A percentile compares a stretch with the other conserved stretches of the same genome.
phyloP scores from a whole-genome alignment of 2,888 invertebrate species.

The Orthonevra nobilis region DNA sequence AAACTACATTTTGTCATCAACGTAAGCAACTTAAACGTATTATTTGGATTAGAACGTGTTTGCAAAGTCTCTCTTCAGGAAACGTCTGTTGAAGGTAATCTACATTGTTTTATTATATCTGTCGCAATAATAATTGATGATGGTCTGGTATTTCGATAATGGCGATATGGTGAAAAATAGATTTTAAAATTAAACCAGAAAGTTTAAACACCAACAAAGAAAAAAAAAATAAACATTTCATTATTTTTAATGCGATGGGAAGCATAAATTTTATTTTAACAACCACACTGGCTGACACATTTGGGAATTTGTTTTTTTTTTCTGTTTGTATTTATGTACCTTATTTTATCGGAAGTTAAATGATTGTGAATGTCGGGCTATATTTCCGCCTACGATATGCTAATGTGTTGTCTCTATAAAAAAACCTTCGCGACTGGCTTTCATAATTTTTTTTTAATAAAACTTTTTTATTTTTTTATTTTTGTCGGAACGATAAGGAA shows the following conservation, averaged over 20 bases:
- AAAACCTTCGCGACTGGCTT: too few relatives aligned
- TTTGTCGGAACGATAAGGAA: too few relatives aligned
- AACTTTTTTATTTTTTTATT: too few relatives aligned
- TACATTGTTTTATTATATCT: constrained; percentile 5
- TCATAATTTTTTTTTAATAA: too few relatives aligned
- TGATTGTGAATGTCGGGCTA: not conserved
- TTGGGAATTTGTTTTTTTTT: too few relatives aligned
- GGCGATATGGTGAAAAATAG: too few relatives aligned
- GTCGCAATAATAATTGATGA: constrained; percentile 30
- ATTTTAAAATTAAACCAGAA: not conserved
- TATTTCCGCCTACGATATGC: constrained; percentile 44
- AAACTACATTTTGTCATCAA: constrained; percentile 49
- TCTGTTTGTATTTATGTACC: too few relatives aligned
- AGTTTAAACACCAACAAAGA: too few relatives aligned
- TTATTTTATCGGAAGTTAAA: constrained; percentile 15
- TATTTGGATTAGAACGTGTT: constrained; percentile 66
- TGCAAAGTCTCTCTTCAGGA: constrained; percentile 27
- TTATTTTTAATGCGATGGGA: constrained; percentile 10
- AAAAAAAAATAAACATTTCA: not conserved
- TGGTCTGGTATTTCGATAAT: constrained; percentile 23
- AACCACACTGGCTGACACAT: not conserved
- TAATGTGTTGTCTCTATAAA: too few relatives aligned
- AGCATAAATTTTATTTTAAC: constrained; percentile 28
- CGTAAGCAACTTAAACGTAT: not conserved
- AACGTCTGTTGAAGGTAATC: constrained; percentile 57